These are phyloP conservation scores for Brachyptera risi DNA, from an alignment of 2,888 invertebrate species.

Conservation along the genomic window DNA sequence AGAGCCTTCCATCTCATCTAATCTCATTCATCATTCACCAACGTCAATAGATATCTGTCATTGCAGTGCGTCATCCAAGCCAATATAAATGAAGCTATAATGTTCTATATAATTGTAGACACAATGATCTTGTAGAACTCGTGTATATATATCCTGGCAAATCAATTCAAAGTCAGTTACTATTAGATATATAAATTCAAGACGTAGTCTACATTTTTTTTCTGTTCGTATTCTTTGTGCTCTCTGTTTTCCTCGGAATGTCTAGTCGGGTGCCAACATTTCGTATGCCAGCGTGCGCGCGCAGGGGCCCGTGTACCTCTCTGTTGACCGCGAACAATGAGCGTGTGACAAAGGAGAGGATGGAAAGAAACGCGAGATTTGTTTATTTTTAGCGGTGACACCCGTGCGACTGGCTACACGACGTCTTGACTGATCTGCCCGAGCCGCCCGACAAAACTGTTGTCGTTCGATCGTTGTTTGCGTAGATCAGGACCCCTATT, in stretches of 20 bases:
- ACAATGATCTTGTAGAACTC: too few species aligned
- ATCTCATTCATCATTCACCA: too few species aligned
- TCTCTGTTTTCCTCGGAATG: background rate
- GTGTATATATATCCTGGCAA: constrained; percentile 7
- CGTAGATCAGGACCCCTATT: too few species aligned
- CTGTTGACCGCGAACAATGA: constrained; percentile 11
- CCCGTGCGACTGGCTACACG: constrained; percentile 1
- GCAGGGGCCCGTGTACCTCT: background rate
- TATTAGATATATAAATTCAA: constrained; percentile 10
- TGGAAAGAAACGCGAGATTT: constrained; percentile 8
- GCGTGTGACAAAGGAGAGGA: constrained; percentile 10
- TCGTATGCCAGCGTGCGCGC: background rate
- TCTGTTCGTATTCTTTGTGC: background rate
- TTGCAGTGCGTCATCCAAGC: too few species aligned
- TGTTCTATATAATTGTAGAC: too few species aligned
- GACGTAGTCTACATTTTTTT: background rate
- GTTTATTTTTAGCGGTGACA: constrained; percentile 20
- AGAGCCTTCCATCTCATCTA: too few species aligned
- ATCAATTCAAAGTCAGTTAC: constrained; percentile 13
- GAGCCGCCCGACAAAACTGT: too few species aligned
- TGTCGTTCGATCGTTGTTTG: too few species aligned
- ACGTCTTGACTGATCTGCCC: constrained; percentile 2
- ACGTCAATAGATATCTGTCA: too few species aligned
- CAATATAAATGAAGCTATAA: too few species aligned
- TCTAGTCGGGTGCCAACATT: constrained; percentile 2